phyloP scores from a whole-genome alignment of 1,140 invertebrate species.

The Lordiphosa mommai region DNA sequence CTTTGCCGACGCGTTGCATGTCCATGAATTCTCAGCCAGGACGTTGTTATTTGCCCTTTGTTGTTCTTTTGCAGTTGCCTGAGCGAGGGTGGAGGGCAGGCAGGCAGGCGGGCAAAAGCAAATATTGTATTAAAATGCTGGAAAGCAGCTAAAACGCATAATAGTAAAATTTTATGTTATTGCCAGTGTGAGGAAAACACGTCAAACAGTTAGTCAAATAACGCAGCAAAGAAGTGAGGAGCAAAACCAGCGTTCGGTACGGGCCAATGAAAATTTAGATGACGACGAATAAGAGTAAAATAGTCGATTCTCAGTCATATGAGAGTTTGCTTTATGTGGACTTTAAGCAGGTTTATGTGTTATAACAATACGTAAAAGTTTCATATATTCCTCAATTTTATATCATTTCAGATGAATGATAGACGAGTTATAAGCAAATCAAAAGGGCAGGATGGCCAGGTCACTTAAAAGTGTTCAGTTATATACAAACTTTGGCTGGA shows the following conservation, averaged over 20 bases:
- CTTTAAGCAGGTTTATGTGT: too few relatives aligned
- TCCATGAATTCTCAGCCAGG: slow-evolving; percentile 67
- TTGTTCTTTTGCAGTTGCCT: slow-evolving; percentile 22
- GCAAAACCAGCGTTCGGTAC: slow-evolving; percentile 47
- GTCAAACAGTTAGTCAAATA: slow-evolving; percentile 76
- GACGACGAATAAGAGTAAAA: slow-evolving; percentile 18
- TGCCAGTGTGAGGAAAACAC: slow-evolving; percentile 77
- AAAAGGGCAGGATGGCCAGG: too few relatives aligned
- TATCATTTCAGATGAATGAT: too few relatives aligned
- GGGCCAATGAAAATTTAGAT: slow-evolving; percentile 64
- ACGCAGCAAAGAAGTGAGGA: slow-evolving; percentile 43
- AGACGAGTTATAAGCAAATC: too few relatives aligned
- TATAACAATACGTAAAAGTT: too few relatives aligned
- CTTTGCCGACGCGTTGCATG: slow-evolving; percentile 66
- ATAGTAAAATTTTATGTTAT: slow-evolving; percentile 80
- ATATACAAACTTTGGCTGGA: too few relatives aligned
- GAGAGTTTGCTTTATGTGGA: too few relatives aligned
- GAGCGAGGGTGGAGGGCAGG: slow-evolving; percentile 23
- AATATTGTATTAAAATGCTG: slow-evolving; percentile 79
- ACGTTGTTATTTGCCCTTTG: slow-evolving; percentile 45
- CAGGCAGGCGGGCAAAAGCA: slow-evolving; percentile 49
- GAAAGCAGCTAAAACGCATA: slow-evolving; percentile 79
- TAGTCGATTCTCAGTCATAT: too few relatives aligned
- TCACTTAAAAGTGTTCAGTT: too few relatives aligned
- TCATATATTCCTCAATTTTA: too few relatives aligned